Base-by-base conservation (phyloP, 1,140 invertebrate genomes). In the Cydia strobilella region DNA sequence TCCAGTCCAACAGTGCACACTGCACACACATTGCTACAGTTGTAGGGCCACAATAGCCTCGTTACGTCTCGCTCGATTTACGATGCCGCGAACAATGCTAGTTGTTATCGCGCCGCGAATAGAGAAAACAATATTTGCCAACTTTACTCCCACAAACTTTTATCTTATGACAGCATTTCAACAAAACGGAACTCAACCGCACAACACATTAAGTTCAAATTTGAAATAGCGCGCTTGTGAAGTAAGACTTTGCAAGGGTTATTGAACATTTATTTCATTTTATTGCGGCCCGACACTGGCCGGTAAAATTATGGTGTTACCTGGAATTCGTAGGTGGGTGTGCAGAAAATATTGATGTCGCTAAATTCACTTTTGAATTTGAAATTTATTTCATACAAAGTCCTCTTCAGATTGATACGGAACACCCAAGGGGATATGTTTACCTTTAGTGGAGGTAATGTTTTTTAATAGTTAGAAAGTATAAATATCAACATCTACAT, bases 21-120 rank as follows among this genome's bases (percentile, higher is more conserved):
- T 75, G 45, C 23, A 59, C 42, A 69, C 74, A 20, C 20, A 13
- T 13, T 27, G 63, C 74, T 54, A 69, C 65, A 71, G 74, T 75
- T 75, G 74, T 74, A 31, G 54, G 15, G 63, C 76, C 54, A 86
- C 84, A 86, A 88, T 84, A 79, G 80, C 74, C 81, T 86, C 85
- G 82, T 86, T 86, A 88, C 82, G 81, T 77, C 79, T 75, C 65
- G 65, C 65, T 75, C 81, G 80, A 85, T 84, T 86, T 86, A 85
- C 84, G 78, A 79, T 79, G 76, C 54, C 76, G 20, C 72, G 63
- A 83, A 85, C 85, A 88, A 86, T 86, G 74, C 77, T 45, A 54
- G 81, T 86, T 84, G 82, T 86, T 87, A 84, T 85, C 81, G 79
- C 78, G 63, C 18, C 42, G 73, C 77, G 77, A 81, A 79, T 78